phyloP scores from a whole-genome alignment of 2,797 vertebrate species.

The Salmo trutta region DNA sequence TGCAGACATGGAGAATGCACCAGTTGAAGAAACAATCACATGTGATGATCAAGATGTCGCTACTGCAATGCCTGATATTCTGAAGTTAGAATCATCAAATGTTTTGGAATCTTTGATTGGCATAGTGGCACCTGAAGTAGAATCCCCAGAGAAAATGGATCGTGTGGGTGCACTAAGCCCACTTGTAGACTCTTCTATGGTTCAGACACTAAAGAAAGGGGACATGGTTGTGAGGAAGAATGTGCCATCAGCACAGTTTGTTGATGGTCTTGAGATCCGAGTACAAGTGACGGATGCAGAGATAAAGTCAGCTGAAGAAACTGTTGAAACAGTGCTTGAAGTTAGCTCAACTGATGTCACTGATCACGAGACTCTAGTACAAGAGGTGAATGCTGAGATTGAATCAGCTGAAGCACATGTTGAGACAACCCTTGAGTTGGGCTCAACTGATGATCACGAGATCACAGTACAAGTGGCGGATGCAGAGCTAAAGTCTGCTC shows the following conservation, averaged over 20 bases:
- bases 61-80: constrained; percentile 29
- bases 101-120: constrained; percentile 32
- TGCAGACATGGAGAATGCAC: constrained; percentile 17
- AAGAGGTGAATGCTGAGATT: constrained; percentile 38
- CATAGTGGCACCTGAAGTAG: constrained; percentile 15
- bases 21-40: constrained; percentile 28
- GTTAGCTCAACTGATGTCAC: constrained; percentile 31
- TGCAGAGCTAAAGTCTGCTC: constrained; percentile 41
- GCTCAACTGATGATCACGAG: constrained; percentile 37
- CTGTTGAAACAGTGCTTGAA: constrained; percentile 35
- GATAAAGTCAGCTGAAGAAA: constrained; percentile 36
- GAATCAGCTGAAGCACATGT: constrained; percentile 35
- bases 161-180: constrained; percentile 1
- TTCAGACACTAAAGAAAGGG: constrained; percentile 6
- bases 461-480: constrained; percentile 5
- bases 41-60: constrained; percentile 31
- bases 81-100: constrained; percentile 30
- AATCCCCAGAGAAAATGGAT: constrained; percentile 50
- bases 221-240: constrained; percentile 50
- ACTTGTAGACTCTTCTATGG: background rate
- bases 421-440: constrained; percentile 39
- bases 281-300: constrained; percentile 31
- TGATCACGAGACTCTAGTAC: constrained; percentile 33
- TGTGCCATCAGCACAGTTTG: constrained; percentile 35
- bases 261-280: constrained; percentile 39